These are phyloP conservation scores for Zaprionus bogoriensis DNA, from an alignment of 2,888 invertebrate genomes.

Conservation along the genomic window DNA sequence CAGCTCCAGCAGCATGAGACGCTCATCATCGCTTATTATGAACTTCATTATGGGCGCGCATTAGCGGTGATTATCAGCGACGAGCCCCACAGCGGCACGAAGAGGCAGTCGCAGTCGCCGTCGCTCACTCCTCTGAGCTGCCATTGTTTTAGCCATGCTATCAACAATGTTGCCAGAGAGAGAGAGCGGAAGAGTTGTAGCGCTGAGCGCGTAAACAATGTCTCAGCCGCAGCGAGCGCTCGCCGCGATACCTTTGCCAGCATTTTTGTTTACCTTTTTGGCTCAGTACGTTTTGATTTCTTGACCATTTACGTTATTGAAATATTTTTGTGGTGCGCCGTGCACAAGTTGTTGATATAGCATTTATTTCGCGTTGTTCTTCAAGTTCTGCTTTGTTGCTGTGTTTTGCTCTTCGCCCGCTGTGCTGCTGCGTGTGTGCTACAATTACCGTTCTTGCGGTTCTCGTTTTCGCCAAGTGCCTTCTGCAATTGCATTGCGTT, in stretches of 20 bases:
- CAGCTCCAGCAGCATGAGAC: slow-evolving; percentile 18
- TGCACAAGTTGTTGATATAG: slow-evolving; percentile 14
- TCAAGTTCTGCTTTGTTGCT: slow-evolving; percentile 3
- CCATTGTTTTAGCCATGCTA: slow-evolving; percentile 51
- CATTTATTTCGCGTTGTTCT: slow-evolving; percentile 1
- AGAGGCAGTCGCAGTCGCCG: background rate
- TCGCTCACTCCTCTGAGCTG: background rate
- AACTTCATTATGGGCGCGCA: slow-evolving; percentile 51
- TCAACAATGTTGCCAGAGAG: slow-evolving; percentile 68
- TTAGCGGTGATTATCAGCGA: slow-evolving; percentile 62
- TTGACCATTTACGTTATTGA: slow-evolving; percentile 76
- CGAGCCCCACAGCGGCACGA: slow-evolving; percentile 26
- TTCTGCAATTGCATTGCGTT: slow-evolving; percentile 57
- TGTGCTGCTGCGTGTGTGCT: slow-evolving; percentile 62
- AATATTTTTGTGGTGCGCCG: slow-evolving; percentile 57
- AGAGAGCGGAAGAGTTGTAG: background rate
- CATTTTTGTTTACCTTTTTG: slow-evolving; percentile 76
- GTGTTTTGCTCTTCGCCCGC: slow-evolving; percentile 8
- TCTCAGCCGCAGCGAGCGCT: background rate
- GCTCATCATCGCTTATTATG: slow-evolving; percentile 28
- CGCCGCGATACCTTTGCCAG: slow-evolving; percentile 65
- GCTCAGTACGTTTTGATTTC: slow-evolving; percentile 75
- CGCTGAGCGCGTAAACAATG: background rate
- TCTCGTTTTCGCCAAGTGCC: slow-evolving; percentile 21
- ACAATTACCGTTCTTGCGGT: slow-evolving; percentile 68